Base-by-base conservation (phyloP, 2,888 invertebrate species). In the Drosophila affinis region DNA sequence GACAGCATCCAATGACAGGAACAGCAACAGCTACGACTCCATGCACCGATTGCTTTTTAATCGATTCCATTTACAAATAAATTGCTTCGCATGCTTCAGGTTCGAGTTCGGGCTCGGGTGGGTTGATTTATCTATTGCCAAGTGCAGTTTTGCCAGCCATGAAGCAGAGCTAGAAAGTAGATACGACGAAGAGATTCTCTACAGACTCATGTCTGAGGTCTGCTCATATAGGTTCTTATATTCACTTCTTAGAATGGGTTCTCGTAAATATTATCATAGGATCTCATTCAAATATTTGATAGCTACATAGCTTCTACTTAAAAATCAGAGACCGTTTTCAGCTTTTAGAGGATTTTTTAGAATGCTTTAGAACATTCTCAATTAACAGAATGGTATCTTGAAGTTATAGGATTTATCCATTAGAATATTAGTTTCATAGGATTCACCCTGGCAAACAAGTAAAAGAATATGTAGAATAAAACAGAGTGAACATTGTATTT, bases 21-120 rank as follows among this genome's bases (percentile, higher is more conserved):
- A 44, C 69, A 52, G 45, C 2, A 39, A 39, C 39, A 39, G 39
- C 39, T 39, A 39, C 39, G 39, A n/a, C 67, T 62, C 57, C 62
- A 56, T 61, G 77, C 80, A 89, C 81, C 87, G 90, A 91, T 91
- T 91, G 92, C 91, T 91, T 91, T 91, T 91, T 91, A 91, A 91
- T 91, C 91, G 91, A 91, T 91, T 91, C 91, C 91, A 91, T 91
- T 91, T 91, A 89, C 87, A 89, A 91, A 91, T 91, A 91, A 91
- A 91, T 91, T 91, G 90, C 91, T 91, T 91, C 79, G 86, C 70
- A 64, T 70, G 61, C 48, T 59, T 75, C 61, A 56, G 60, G 10
- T 14, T 14, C 2, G 14, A 14, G 12, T 39, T n/a, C n/a, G 14
- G 14, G 34, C 5, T 39, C 14, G 39, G 39, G 6, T 62, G 24